A percentile compares a stretch with the other conserved stretches of the same genome.
These are phyloP conservation scores for Caenorhabditis sinica DNA, from an alignment of 2,888 invertebrate genomes.

Conservation along the genomic window DNA sequence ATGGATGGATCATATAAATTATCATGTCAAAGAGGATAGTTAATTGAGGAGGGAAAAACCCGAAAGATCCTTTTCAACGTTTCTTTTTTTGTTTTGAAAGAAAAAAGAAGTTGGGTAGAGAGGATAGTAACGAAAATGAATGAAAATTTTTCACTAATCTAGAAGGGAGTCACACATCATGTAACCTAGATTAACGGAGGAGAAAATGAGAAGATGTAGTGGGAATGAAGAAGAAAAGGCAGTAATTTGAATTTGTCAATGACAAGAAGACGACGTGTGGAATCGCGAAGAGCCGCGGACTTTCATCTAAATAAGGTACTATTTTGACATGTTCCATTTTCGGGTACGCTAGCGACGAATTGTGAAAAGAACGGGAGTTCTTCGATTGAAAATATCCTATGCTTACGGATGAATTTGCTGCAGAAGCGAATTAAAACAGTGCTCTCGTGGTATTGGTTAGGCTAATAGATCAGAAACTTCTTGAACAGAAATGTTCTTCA, in stretches of 20 bases:
- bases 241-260: constrained; percentile 53
- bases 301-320: constrained; percentile 23
- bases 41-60: constrained; percentile 28
- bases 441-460: too few species aligned
- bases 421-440: too few species aligned
- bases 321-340: constrained; percentile 35
- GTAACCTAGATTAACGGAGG: constrained; percentile 41
- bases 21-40: constrained; percentile 45
- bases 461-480: background rate
- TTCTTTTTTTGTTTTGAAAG: background rate
- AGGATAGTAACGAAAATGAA: constrained; percentile 36
- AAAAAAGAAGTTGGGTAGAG: constrained; percentile 25
- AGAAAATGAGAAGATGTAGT: constrained; percentile 29
- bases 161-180: constrained; percentile 34
- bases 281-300: background rate
- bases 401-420: too few species aligned
- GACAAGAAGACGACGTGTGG: constrained; percentile 32
- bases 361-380: background rate
- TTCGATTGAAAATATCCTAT: background rate
- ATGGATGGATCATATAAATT: constrained; percentile 38
- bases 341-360: background rate
- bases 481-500: background rate
- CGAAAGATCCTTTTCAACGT: constrained; percentile 27
- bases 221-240: background rate
- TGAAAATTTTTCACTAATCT: constrained; percentile 38